Evolutionary conservation across 2,797 vertebrate species (phyloP), one percentile per base, ranked within the genome.

Genomic region (Malacoraja senta): DNA sequence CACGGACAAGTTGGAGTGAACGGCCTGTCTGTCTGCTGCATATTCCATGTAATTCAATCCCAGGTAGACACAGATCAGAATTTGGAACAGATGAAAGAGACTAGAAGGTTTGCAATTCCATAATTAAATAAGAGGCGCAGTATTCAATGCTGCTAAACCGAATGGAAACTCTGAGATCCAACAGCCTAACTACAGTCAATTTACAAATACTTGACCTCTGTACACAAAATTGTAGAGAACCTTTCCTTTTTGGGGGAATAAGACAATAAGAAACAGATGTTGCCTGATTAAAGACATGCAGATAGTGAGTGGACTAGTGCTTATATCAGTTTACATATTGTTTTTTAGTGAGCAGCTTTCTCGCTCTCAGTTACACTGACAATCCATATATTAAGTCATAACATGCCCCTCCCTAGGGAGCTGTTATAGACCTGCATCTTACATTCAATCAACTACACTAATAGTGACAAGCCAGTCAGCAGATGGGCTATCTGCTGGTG

Each of bases 381-480:
- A 92, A 92, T 92, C 90, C 90, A 92, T 92, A 92, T 92, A 92
- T 92, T 92, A 92, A 92, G 90, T 92, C 90, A 92, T 92, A 92
- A 92, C 90, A 92, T 76, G 90, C 90, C 65, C 35, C 68, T 76
- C 90, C 90, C 90, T 8, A 26, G 90, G 90, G 90, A 38, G 71
- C 90, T 74, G 68, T 92, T 92, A 92, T 26, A 92, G 90, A 72
- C 38, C 38, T 92, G 71, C 44, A 92, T 53, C 71, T 44, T 76
- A 32, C 71, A 92, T 92, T 92, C 90, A 72, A 92, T 92, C 90
- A 92, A 92, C 53, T 53, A 92, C 65, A 92, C 68, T 92, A 44
- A 92, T 74, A 44, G 35, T 92, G 90, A 92, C 90, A 92, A 92
- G 72, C 24, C 71, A 92, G 90, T 68, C 35, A 58, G 71, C 84